Conservation (phyloP, 2,888 invertebrate species). For the Carpatolechia fugitivella region DNA sequence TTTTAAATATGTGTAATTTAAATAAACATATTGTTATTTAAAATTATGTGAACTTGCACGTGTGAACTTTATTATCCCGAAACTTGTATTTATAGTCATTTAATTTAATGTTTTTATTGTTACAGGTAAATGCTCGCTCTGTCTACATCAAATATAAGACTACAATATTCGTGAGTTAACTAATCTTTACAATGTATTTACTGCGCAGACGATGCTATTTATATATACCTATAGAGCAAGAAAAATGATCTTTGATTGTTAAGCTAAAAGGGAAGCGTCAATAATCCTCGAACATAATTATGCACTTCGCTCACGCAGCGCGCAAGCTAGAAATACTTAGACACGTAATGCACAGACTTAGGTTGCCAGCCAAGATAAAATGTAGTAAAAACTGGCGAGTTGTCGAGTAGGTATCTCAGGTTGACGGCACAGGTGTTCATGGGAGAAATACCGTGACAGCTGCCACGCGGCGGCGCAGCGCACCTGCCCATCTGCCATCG, state of each 20-base stretch:
- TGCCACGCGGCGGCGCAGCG: conserved; percentile 41
- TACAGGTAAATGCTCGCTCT: conserved; percentile 26
- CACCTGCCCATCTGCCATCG: conserved; percentile 57
- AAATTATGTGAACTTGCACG: not conserved
- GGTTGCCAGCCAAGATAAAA: not conserved
- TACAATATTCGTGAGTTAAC: not conserved
- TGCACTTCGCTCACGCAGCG: conserved; percentile 4
- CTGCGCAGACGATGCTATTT: not conserved
- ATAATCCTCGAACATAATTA: not conserved
- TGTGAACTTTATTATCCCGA: not conserved
- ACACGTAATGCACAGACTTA: not conserved
- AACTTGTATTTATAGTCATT: not conserved
- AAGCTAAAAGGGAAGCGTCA: conserved; percentile 1
- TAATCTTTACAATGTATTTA: not conserved
- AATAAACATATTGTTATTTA: not conserved
- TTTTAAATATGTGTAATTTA: not conserved
- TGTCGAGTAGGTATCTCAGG: not conserved
- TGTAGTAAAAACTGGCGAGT: not conserved
- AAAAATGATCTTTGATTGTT: conserved; percentile 1
- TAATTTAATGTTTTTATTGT: conserved; percentile 22
- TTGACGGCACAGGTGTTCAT: conserved; percentile 28
- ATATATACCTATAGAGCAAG: not conserved
- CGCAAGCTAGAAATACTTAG: not conserved
- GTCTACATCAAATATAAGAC: not conserved
- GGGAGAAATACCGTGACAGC: conserved; percentile 43